These are phyloP conservation scores for Mellivora capensis DNA, from an alignment of 2,113 vertebrate species.

Conservation along the genomic window DNA sequence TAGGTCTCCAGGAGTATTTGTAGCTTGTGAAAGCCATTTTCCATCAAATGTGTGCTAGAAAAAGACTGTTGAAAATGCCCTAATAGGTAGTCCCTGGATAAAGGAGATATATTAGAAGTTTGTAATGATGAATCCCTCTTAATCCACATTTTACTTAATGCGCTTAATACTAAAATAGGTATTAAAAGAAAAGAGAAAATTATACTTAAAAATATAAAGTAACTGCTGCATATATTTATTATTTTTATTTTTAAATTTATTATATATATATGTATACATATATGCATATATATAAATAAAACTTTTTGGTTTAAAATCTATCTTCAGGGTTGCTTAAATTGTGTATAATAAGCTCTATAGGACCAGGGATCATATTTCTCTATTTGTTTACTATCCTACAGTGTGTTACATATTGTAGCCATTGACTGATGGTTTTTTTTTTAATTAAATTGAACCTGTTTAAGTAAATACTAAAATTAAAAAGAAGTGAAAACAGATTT, in stretches of 20 bases:
- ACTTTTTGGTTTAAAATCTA: slow-evolving; percentile 7
- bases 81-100: background rate
- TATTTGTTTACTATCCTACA: background rate
- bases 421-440: background rate
- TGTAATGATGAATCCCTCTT: background rate
- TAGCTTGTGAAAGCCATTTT: background rate
- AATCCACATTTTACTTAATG: background rate
- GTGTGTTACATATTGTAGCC: background rate
- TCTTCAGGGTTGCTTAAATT: background rate
- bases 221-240: background rate
- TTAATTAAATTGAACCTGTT: background rate
- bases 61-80: background rate
- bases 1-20: background rate
- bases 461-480: background rate
- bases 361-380: background rate
- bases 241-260: background rate
- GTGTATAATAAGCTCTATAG: background rate
- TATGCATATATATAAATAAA: background rate
- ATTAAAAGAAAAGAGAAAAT: background rate
- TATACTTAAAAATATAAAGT: background rate
- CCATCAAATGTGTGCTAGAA: background rate
- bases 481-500: background rate
- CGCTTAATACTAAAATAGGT: background rate
- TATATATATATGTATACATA: background rate
- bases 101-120: background rate